phyloP scores from a whole-genome alignment of 2,888 invertebrate species.

The Acronicta psi region DNA sequence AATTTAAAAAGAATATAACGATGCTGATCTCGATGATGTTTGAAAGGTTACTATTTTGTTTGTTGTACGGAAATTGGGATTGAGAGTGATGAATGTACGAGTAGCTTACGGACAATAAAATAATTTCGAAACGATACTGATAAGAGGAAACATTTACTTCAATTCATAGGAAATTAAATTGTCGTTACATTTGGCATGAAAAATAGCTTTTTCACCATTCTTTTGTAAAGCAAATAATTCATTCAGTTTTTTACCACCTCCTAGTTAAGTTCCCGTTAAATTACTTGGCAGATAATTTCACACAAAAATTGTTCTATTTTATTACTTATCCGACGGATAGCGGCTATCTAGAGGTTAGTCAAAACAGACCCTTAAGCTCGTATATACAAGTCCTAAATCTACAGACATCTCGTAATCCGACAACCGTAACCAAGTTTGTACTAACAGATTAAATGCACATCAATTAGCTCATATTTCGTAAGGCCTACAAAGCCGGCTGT shows the following conservation, averaged over 20 bases:
- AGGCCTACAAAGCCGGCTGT: slow-evolving; percentile 32
- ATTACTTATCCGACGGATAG: no score
- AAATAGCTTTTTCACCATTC: no score
- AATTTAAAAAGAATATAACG: slow-evolving; percentile 54
- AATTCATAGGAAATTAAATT: not conserved
- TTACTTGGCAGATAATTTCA: no score
- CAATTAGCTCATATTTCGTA: slow-evolving; percentile 45
- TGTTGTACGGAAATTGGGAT: slow-evolving; percentile 41
- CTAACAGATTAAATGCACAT: slow-evolving; percentile 49
- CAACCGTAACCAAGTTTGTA: slow-evolving; percentile 19
- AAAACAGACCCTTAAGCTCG: no score
- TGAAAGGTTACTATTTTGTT: slow-evolving; percentile 39
- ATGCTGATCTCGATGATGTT: slow-evolving; percentile 51
- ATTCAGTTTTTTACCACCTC: no score
- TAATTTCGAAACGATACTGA: slow-evolving; percentile 23
- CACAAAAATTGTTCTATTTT: no score
- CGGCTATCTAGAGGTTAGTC: no score
- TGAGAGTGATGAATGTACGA: slow-evolving; percentile 14
- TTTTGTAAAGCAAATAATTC: no score
- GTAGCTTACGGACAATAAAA: slow-evolving; percentile 20
- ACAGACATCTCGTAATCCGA: slow-evolving; percentile 15
- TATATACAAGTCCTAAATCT: slow-evolving; percentile 18
- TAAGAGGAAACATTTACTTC: slow-evolving; percentile 12
- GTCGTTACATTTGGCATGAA: no score
- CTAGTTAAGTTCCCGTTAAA: no score